Conservation (phyloP, 2,888 invertebrate species). For the Amphipyra berbera region DNA sequence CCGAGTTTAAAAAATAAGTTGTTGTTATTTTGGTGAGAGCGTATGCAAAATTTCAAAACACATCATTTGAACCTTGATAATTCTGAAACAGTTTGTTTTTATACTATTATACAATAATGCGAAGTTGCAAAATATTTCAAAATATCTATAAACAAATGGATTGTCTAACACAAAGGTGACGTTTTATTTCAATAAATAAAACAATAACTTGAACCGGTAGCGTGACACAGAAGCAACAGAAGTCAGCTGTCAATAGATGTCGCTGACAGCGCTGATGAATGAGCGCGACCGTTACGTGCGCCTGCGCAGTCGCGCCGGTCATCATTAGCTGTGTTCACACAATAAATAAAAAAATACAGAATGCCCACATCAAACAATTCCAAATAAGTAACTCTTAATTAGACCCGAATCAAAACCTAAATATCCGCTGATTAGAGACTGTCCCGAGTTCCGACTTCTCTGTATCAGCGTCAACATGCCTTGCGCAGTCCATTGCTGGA, state of each 20-base stretch:
- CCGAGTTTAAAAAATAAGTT: no score
- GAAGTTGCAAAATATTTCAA: no score
- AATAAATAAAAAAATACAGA: conserved; percentile 16
- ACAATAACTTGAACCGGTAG: conserved; percentile 56
- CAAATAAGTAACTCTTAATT: no score
- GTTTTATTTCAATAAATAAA: conserved; percentile 41
- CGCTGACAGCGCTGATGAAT: conserved; percentile 87
- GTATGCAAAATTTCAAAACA: no score
- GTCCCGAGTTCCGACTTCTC: not conserved
- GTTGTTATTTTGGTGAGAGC: no score
- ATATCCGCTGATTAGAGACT: not conserved
- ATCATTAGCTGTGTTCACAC: conserved; percentile 76
- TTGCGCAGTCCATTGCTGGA: no score
- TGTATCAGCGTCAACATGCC: no score
- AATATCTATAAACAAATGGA: no score
- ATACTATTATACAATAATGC: no score
- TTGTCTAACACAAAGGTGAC: no score
- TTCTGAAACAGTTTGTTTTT: no score
- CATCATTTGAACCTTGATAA: no score
- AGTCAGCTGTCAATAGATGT: conserved; percentile 87
- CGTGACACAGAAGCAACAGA: conserved; percentile 82
- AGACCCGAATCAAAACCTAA: not conserved
- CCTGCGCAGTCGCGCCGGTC: conserved; percentile 54
- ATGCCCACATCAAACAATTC: conserved; percentile 1
- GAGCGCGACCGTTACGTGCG: conserved; percentile 83